These are phyloP conservation scores for Anableps anableps DNA, from an alignment of 2,797 vertebrate genomes.

Conservation along the genomic window DNA sequence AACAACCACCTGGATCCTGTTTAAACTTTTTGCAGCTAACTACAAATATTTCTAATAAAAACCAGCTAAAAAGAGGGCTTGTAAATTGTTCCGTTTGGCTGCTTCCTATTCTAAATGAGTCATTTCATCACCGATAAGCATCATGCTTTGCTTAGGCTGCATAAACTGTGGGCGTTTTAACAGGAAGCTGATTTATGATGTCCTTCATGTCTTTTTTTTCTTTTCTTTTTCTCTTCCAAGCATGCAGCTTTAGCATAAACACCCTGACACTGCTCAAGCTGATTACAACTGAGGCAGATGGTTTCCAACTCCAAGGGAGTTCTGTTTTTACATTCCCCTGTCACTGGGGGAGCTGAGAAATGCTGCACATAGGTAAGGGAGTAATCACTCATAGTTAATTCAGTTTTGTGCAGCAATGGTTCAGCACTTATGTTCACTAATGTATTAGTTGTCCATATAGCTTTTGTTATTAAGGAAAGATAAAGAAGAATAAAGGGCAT, in stretches of 20 bases:
- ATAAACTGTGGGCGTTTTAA: slow-evolving; percentile 38
- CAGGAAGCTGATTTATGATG: slow-evolving; percentile 68
- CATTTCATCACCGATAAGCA: slow-evolving; percentile 51
- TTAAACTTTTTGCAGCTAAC: background rate
- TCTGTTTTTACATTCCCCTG: slow-evolving; percentile 74
- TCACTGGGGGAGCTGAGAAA: slow-evolving; percentile 60
- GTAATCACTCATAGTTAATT: background rate
- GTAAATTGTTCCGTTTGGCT: slow-evolving; percentile 9
- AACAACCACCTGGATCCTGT: background rate
- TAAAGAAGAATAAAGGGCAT: background rate
- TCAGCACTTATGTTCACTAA: background rate
- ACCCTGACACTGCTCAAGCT: slow-evolving; percentile 68
- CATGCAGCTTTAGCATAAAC: slow-evolving; percentile 73
- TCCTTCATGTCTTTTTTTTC: slow-evolving; percentile 32
- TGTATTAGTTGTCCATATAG: background rate
- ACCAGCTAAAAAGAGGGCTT: background rate
- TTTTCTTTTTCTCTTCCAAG: slow-evolving; percentile 38
- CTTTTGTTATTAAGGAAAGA: background rate
- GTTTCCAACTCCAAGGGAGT: slow-evolving; percentile 69
- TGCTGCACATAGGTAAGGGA: slow-evolving; percentile 16
- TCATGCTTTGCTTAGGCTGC: slow-evolving; percentile 21
- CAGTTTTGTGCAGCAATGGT: background rate
- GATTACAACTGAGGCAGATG: slow-evolving; percentile 74
- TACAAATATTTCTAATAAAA: background rate
- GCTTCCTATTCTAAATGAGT: slow-evolving; percentile 30